Percentiles rank a stretch among this genome's conserved stretches.
Conservation (phyloP, 64 coral and sea anemone genomes). For the Porites australiensis region DNA sequence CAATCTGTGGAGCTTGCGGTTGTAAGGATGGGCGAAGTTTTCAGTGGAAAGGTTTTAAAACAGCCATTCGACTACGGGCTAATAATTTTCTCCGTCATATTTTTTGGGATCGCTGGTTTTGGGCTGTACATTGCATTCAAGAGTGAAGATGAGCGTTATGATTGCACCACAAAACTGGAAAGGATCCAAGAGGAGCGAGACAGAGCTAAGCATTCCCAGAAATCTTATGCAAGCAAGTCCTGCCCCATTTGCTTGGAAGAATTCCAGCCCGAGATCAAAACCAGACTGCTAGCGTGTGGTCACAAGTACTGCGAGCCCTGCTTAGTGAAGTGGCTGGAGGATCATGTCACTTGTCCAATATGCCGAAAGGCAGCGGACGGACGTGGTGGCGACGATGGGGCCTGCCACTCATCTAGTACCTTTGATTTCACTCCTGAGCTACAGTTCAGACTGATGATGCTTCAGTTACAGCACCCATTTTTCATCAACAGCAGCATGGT, state of each 20-base stretch:
- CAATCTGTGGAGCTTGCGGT: conserved; percentile 63
- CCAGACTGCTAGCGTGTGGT: conserved; percentile 75
- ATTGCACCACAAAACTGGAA: conserved; percentile 72
- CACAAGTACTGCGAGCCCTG: conserved; percentile 97
- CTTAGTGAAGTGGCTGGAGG: conserved; percentile 76
- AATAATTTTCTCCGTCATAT: neutral
- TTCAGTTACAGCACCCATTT: conserved; percentile 73
- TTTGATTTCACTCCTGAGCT: conserved; percentile 79
- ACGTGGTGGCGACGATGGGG: neutral
- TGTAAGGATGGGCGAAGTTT: conserved; percentile 76
- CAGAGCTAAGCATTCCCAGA: conserved; percentile 55
- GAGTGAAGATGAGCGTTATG: conserved; percentile 33
- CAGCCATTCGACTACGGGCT: neutral
- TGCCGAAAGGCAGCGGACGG: conserved; percentile 63
- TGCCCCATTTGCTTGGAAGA: conserved; percentile 94
- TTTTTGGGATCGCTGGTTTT: conserved; percentile 20
- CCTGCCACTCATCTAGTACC: neutral
- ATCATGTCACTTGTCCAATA: conserved; percentile 85
- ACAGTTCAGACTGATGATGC: conserved; percentile 66
- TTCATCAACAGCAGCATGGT: conserved; percentile 74
- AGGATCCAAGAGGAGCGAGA: conserved; percentile 85
- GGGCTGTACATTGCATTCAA: conserved; percentile 25
- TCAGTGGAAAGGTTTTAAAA: conserved; percentile 76
- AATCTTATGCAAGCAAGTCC: conserved; percentile 60
- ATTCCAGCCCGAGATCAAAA: conserved; percentile 57